Conservation (phyloP, 2,113 vertebrate species). For the Myotis brandtii region DNA sequence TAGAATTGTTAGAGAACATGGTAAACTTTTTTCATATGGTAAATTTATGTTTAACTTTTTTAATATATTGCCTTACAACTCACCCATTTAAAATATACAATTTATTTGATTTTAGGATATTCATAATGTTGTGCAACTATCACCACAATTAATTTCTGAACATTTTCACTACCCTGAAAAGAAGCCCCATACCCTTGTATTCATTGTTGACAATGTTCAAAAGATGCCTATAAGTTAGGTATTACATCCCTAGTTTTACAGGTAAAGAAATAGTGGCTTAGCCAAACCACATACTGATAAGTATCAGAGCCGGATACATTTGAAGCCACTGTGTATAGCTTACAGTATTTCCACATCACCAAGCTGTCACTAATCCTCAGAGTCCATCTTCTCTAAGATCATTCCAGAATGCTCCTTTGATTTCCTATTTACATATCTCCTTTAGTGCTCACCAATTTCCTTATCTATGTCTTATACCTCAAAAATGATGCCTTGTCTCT, state of each 20-base stretch:
- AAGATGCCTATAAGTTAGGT: background rate
- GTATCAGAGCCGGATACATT: background rate
- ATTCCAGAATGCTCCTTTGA: background rate
- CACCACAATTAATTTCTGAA: constrained; percentile 22
- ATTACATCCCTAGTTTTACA: background rate
- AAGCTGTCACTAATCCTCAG: background rate
- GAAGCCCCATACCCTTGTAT: background rate
- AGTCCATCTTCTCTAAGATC: background rate
- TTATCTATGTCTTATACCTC: constrained; percentile 4
- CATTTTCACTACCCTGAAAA: background rate
- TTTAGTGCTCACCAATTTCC: background rate
- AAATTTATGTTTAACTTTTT: background rate
- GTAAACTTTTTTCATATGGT: background rate
- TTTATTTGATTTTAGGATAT: background rate
- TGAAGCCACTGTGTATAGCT: background rate
- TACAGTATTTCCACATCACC: background rate
- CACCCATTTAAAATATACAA: background rate
- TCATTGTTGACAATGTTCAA: background rate
- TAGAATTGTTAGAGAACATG: background rate
- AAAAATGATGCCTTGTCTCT: constrained; percentile 2
- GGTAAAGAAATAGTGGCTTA: background rate
- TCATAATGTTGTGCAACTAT: background rate
- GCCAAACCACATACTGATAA: background rate
- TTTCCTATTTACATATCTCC: background rate
- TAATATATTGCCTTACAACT: background rate